Evolutionary conservation across 2,113 vertebrate species (phyloP), one percentile per base, ranked within the genome.

Genomic region (Periophthalmus modestus): DNA sequence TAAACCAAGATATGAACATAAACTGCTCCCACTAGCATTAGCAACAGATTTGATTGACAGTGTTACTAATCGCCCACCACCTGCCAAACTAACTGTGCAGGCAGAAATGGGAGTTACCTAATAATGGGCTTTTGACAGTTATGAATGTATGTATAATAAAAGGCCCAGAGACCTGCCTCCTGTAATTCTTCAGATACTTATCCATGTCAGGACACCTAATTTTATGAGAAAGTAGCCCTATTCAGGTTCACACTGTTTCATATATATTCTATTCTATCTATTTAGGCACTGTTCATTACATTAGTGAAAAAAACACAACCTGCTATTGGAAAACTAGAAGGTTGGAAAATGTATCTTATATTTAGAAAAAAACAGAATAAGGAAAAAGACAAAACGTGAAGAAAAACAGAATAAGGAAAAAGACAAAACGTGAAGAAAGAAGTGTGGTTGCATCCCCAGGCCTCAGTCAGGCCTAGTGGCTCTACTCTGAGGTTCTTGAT

Each of bases 91-190:
- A 3, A 3, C 3, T 28, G 1, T 2, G 28, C 28, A 28, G 28
- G 28, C 28, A 3, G 28, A 3, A 28, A 28, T 1, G 28, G 28
- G 28, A 1, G 28, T 28, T 28, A 28, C 28, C 3, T 28, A 24
- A 43, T 61, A 59, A 70, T 39, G 61, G 63, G 19, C 19, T 54
- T 62, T 28, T 13, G 50, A 72, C 4, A 9, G 48, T 71, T 50
- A 10, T 18, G 54, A 71, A 36, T 24, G 50, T 66, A 57, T 83
- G 46, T 75, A 67, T 72, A 75, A 72, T 77, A 78, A n/a, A 69
- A 62, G 54, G 36, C 73, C 50, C 23, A 59, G 15, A 23, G 36
- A 34, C 28, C 7, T 43, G 39, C 39, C 39, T 10, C 7, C 39
- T 43, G 39, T 43, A 7, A 10, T 7, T 43, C 39, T 43, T 43